Base-by-base conservation (phyloP, 2,888 invertebrate species). In the Callinectes sapidus region DNA sequence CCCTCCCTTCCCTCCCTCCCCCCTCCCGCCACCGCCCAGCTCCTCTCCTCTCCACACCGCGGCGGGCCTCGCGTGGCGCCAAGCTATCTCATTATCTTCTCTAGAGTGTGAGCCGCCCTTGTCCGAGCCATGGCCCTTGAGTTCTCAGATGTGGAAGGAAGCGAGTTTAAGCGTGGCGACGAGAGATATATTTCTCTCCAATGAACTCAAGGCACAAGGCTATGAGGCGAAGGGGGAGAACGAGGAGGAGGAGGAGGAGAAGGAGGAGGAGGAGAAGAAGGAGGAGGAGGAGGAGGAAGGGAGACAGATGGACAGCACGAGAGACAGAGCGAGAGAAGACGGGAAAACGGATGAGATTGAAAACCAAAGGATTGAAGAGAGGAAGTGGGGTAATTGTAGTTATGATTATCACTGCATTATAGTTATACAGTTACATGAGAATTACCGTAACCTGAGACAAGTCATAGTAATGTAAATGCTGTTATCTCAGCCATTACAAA, bases 371-470 rank as follows among this genome's bases (percentile, higher is more conserved):
- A n/a, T n/a, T 28, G 35, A 23, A n/a, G 87, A 87, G 48, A 87
- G 28, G 90, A 86, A 90, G 77, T 88, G 91, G n/a, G 66, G 71
- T 87, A 39, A 87, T 85, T 86, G 86, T 85, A 39, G 66, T 92
- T 93, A 93, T 93, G 92, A 93, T 93, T 93, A 93, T 93, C 92
- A 93, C 88, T 93, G 92, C 92, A 93, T 91, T 93, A 91, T 86
- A 85, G 89, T 93, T 93, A 93, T 85, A 91, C 55, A 91, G 90
- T 93, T 93, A 93, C 92, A 91, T 93, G 92, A 93, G 92, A 93
- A 90, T 93, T 93, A 81, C 89, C 89, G 88, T 89, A 91, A 93
- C 92, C 92, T 93, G 92, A 93, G 92, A 91, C 92, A 88, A 88
- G 92, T 93, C 92, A 77, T 89, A 88, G 91, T 71, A 87, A 93